Percentiles rank a stretch among this genome's conserved stretches.
Conservation (phyloP, 2,113 vertebrate species). For the Rhadina sibilatrix region DNA sequence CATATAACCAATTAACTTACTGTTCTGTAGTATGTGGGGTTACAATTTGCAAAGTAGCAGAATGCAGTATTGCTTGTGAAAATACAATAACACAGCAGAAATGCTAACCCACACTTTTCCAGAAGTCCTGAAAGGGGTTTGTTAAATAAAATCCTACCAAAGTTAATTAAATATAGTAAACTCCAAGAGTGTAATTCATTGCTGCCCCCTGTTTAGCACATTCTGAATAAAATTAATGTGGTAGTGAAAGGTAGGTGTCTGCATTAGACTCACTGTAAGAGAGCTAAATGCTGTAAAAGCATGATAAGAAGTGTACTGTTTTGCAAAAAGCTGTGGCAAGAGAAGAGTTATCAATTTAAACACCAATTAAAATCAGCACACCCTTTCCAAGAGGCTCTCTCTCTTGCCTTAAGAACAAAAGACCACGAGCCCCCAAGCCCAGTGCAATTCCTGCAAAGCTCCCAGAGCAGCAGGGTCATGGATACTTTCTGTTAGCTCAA, state of each 20-base stretch:
- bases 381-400: not conserved
- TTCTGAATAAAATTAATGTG: not conserved
- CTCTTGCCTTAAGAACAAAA: not conserved
- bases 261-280: not conserved
- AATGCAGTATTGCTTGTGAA: not conserved
- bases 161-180: not conserved
- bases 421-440: not conserved
- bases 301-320: not conserved
- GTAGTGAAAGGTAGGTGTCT: not conserved
- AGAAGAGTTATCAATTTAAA: not conserved
- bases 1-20: not conserved
- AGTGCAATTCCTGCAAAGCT: not conserved
- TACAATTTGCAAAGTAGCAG: not conserved
- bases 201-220: not conserved
- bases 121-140: not conserved
- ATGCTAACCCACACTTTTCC: not conserved
- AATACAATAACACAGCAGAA: not conserved
- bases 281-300: not conserved
- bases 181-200: not conserved
- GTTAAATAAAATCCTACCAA: not conserved
- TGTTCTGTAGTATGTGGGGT: not conserved
- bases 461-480: not conserved
- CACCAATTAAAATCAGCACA: not conserved
- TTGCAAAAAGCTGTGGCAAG: not conserved
- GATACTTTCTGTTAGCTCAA: constrained; percentile 6